These are phyloP conservation scores for Tethya wilhelma DNA, from an alignment of 37 sponge, comb jelly and placozoan genomes.

Conservation along the genomic window DNA sequence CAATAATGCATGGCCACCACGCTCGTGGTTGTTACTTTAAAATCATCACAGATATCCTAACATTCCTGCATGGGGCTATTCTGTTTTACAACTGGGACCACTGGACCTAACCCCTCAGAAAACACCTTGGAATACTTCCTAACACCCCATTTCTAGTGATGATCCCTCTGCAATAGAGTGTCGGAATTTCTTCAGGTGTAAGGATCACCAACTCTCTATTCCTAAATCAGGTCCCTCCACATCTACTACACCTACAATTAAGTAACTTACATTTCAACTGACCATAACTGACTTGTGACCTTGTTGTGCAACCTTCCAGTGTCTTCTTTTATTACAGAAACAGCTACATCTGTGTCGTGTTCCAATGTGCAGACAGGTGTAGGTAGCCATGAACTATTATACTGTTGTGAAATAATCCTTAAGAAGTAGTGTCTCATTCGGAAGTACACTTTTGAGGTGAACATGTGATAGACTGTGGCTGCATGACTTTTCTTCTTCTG, in stretches of 20 bases:
- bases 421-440: too few species aligned
- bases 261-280: not conserved
- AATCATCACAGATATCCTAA: slow-evolving; percentile 68
- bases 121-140: slow-evolving; percentile 32
- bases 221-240: slow-evolving; percentile 49
- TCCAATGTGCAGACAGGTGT: too few species aligned
- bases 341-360: slow-evolving; percentile 50
- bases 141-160: not conserved
- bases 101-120: slow-evolving; percentile 36
- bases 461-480: too few species aligned
- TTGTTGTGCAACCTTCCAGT: not conserved
- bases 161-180: not conserved
- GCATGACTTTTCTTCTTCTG: too few species aligned
- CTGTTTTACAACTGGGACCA: slow-evolving; percentile 56
- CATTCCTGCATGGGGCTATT: slow-evolving; percentile 18
- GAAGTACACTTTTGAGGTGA: too few species aligned
- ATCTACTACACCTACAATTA: slow-evolving; percentile 31
- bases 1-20: too few species aligned
- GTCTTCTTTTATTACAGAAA: slow-evolving; percentile 23
- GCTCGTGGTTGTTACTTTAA: slow-evolving; percentile 52
- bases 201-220: slow-evolving; percentile 15
- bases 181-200: slow-evolving; percentile 3
- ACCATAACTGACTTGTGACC: slow-evolving; percentile 1
- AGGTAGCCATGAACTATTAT: slow-evolving; percentile 20
- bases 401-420: not conserved